A percentile compares a stretch with the other conserved stretches of the same genome.
Conservation (phyloP, 2,888 invertebrate genomes). For the Atrina japonica region DNA sequence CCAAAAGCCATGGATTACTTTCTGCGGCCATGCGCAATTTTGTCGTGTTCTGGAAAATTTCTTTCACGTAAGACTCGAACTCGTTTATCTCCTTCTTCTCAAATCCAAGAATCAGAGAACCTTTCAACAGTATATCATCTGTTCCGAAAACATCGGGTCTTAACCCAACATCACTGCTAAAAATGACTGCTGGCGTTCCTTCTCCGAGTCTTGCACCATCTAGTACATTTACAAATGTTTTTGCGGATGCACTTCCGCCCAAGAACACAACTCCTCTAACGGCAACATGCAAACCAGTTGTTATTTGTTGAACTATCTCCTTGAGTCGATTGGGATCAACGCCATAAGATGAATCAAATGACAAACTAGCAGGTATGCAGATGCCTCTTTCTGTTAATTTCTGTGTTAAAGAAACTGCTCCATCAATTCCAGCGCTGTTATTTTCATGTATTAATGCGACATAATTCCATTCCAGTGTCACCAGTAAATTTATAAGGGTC, state of each 20-base stretch:
- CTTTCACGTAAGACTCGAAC: conserved; percentile 36
- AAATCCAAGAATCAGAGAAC: conserved; percentile 32
- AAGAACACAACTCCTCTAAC: conserved; percentile 44
- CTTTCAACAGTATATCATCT: conserved; percentile 24
- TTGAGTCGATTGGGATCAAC: not conserved
- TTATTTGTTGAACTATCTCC: conserved; percentile 6
- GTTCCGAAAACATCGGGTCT: conserved; percentile 14
- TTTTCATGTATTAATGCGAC: conserved; percentile 56
- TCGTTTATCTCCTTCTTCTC: conserved; percentile 20
- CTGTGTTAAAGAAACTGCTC: conserved; percentile 21
- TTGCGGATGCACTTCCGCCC: conserved; percentile 35
- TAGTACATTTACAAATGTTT: conserved; percentile 27
- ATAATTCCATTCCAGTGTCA: conserved; percentile 55
- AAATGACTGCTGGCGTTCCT: conserved; percentile 38
- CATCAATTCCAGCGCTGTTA: conserved; percentile 48
- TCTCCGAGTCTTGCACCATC: conserved; percentile 8
- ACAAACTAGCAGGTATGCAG: conserved; percentile 42
- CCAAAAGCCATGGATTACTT: conserved; percentile 34
- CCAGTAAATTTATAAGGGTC: conserved; percentile 51
- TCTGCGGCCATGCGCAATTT: not conserved
- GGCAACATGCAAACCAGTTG: not conserved
- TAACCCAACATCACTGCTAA: conserved; percentile 31
- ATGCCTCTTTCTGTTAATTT: conserved; percentile 37
- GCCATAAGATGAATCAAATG: conserved; percentile 2
- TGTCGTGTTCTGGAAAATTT: conserved; percentile 23